phyloP scores from a whole-genome alignment of 2,888 invertebrate genomes.

The Temnothorax unifasciatus region DNA sequence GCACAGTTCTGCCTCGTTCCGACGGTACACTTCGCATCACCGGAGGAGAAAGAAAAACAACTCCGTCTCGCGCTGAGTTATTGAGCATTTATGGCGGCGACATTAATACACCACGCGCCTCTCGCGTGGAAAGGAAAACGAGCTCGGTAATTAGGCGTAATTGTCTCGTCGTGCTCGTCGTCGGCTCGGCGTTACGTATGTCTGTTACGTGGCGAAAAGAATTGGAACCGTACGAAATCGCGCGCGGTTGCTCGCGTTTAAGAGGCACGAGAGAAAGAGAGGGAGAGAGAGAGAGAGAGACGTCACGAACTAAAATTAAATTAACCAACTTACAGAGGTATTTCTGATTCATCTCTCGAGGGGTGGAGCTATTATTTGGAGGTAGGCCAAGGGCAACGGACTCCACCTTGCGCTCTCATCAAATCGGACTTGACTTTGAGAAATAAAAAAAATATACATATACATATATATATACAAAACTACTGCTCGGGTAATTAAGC shows the following conservation, averaged over 20 bases:
- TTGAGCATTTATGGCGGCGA: background rate
- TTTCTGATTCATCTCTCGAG: constrained; percentile 75
- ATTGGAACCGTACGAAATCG: constrained; percentile 16
- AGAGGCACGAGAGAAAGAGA: background rate
- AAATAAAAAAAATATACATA: constrained; percentile 37
- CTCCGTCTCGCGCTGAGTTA: background rate
- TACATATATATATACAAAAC: background rate
- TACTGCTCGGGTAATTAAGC: constrained; percentile 4
- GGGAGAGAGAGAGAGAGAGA: constrained; percentile 7
- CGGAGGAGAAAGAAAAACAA: background rate
- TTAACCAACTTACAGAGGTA: constrained; percentile 71
- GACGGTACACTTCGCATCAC: background rate
- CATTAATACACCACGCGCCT: background rate
- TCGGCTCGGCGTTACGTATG: constrained; percentile 54
- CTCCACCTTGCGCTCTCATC: constrained; percentile 59
- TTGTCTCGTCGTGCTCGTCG: constrained; percentile 40
- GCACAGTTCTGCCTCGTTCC: constrained; percentile 49
- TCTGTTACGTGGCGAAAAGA: constrained; percentile 58
- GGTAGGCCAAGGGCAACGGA: constrained; percentile 80
- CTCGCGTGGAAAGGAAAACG: background rate
- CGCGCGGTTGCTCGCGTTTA: background rate
- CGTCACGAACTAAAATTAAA: constrained; percentile 73
- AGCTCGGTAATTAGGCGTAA: constrained; percentile 34
- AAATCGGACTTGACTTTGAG: constrained; percentile 67
- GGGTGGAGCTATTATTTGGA: constrained; percentile 77